phyloP scores from a whole-genome alignment of 2,888 invertebrate species.

The Zaprionus obscuricornis region DNA sequence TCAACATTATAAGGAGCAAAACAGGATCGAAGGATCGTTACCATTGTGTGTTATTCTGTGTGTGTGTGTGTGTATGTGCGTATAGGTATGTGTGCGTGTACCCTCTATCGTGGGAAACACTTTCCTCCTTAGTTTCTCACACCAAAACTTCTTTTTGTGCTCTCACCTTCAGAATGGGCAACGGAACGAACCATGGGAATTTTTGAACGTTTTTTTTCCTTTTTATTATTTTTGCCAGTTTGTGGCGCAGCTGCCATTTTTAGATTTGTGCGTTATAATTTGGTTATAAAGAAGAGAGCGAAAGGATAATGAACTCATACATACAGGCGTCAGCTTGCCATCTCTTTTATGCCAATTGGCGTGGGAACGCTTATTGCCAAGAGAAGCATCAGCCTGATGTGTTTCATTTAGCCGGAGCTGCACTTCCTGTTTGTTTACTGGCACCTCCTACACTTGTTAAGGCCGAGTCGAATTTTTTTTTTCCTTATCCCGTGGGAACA shows the following conservation, averaged over 20 bases:
- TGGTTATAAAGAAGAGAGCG: constrained; percentile 50
- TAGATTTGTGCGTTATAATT: constrained; percentile 77
- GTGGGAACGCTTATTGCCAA: constrained; percentile 61
- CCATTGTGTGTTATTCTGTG: constrained; percentile 34
- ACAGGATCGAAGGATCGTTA: constrained; percentile 72
- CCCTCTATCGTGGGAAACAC: constrained; percentile 83
- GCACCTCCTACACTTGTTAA: constrained; percentile 65
- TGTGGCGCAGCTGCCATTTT: constrained; percentile 70
- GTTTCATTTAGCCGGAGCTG: constrained; percentile 48
- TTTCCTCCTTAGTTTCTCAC: constrained; percentile 83
- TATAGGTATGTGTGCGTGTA: too few species aligned
- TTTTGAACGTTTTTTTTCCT: constrained; percentile 57
- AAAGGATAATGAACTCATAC: constrained; percentile 77
- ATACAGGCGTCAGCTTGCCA: constrained; percentile 56
- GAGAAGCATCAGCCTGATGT: constrained; percentile 40
- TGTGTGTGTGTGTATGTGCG: constrained; percentile 40
- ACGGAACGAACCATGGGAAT: constrained; percentile 69
- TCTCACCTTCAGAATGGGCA: constrained; percentile 81
- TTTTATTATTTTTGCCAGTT: constrained; percentile 8
- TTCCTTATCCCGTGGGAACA: constrained; percentile 69
- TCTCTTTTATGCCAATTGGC: constrained; percentile 50
- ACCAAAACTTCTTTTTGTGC: constrained; percentile 73
- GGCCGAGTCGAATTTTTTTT: too few species aligned
- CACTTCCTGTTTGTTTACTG: constrained; percentile 69
- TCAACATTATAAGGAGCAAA: constrained; percentile 65